Base-by-base conservation (phyloP, 2,888 invertebrate species). In the Conops quadrifasciatus region DNA sequence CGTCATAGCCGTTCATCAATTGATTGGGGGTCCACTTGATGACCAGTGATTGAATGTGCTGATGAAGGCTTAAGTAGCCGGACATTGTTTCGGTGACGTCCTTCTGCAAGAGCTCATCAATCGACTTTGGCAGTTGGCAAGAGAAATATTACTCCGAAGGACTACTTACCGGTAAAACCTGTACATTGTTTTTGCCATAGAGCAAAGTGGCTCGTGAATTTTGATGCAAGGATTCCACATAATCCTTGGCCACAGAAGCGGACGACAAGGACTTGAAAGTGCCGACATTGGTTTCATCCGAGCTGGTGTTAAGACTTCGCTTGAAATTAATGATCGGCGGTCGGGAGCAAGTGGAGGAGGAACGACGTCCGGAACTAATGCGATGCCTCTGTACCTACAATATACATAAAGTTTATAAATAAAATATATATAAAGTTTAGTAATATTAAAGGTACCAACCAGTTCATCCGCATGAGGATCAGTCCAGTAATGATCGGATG, bases 1-100 rank as follows among this genome's bases (percentile, higher is more conserved):
- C 92, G 9, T 89, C 89, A 77, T 92, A 93, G 0, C 94, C 95
- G 82, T 96, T 96, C 96, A 98, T 97, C 64, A 98, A 88, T 84
- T 97, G 96, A 86, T 97, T 97, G 0, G 97, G 97, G 0, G 97
- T 97, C 97, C 97, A 98, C 87, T 97, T 97, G 76, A 97, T 93
- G 67, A 93, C 92, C 68, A 97, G 87, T 0, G 91, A 91, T 58
- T 91, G 91, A 1, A 92, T 90, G 45, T 92, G 92, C 85, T 97
- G 96, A 84, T 97, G 97, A 30, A 98, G 88, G 75, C 97, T 96
- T 75, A 97, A 87, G 85, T 97, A 97, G 15, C 97, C 97, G 0
- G 94, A 91, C 89, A 96, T 92, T 0, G 93, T 90, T 80, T 94
- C 93, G 24, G 90, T 89, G 26, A 91, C 89, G 77, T 94, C 94